Evolutionary conservation across 2,888 invertebrate species (phyloP), one percentile per base, ranked within the genome.

Genomic region (Erebia ligea): DNA sequence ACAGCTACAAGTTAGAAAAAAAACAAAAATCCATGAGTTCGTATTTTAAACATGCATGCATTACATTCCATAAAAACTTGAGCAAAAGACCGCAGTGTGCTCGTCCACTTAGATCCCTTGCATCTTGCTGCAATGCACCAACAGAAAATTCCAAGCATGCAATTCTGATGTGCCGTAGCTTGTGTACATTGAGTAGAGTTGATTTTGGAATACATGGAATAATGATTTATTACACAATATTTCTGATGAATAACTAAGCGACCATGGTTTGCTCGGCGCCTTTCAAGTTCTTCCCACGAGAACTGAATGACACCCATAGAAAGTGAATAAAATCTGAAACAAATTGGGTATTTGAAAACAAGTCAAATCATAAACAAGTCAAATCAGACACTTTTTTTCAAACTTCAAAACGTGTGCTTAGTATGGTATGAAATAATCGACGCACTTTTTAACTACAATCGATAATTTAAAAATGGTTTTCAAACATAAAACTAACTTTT

Each of bases 81-180:
- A 56, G 54, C 19, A 3, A 52, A 52, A 34, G 34, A 54, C 34
- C n/a, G 71, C 62, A 72, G 70, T 65, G 65, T 72, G 70, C 57
- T 67, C 40, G 48, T 21, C n/a, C 48, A 62, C 50, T 45, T 71
- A 74, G 68, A 68, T 17, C 75, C 72, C 72, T 70, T 57, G 67
- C 71, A 67, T 67, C 58, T 67, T 57, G 13, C 4, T 48, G 48
- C 67, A 69, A 62, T 70, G 74, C 74, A 74, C 70, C 25, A 62
- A 72, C 25, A 62, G 42, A 59, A 66, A 58, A 21, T 45, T 71
- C 71, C 71, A 67, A 75, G 82, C 83, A 82, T 79, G 79, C 71
- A 64, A 72, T 45, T 67, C 15, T 19, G 25, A 65, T 57, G 40
- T 48, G 19, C 64, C 19, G 63, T 74, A 58, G 25, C 48, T 58